phyloP scores from a whole-genome alignment of 53 echinoderm and acorn worm genomes.

The Holothuria leucospilota region DNA sequence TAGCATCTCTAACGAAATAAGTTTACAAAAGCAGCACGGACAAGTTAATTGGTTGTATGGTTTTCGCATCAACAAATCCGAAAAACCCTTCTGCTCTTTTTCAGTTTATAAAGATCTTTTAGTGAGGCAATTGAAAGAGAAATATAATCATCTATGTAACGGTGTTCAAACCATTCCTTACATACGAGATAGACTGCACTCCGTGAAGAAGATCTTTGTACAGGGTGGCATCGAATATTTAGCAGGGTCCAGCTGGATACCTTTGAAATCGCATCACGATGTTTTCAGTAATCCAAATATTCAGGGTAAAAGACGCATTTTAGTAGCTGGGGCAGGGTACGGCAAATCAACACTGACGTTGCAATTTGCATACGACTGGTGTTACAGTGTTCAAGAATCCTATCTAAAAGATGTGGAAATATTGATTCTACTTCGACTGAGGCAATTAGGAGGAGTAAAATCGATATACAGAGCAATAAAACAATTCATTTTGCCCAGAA shows the following conservation, averaged over 20 bases:
- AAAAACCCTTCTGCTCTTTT: too few species aligned
- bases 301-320: not conserved
- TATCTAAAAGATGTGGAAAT: not conserved
- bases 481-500: not conserved
- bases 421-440: conserved; percentile 11
- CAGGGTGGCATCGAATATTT: not conserved
- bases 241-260: not conserved
- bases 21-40: too few species aligned
- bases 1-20: too few species aligned
- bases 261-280: not conserved
- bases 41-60: too few species aligned
- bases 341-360: conserved; percentile 25
- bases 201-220: conserved; percentile 17
- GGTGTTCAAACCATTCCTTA: conserved; percentile 12
- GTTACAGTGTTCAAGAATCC: not conserved
- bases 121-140: not conserved
- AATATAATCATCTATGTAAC: not conserved
- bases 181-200: conserved; percentile 16
- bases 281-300: not conserved
- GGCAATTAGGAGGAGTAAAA: conserved; percentile 7
- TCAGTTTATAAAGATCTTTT: too few species aligned
- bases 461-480: conserved; percentile 19
- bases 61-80: too few species aligned
- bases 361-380: conserved; percentile 18
- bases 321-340: conserved; percentile 12